Conservation (phyloP, 2,888 invertebrate species). For the Leistus spinibarbis region DNA sequence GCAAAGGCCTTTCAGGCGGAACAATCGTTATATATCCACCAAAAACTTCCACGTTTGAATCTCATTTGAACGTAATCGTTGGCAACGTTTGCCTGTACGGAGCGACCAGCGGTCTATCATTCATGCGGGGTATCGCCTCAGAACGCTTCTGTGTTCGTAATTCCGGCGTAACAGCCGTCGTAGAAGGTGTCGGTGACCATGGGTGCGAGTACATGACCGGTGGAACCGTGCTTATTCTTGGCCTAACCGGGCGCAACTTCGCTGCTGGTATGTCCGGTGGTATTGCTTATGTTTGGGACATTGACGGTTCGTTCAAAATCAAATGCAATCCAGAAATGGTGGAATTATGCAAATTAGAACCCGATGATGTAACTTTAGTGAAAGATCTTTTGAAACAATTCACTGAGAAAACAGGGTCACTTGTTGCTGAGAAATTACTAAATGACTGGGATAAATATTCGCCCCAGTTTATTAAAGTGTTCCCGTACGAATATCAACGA, state of each 20-base stretch:
- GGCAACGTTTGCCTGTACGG: slow-evolving; percentile 99
- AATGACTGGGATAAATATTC: slow-evolving; percentile 79
- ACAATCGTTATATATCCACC: slow-evolving; percentile 92
- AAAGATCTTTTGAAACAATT: slow-evolving; percentile 83
- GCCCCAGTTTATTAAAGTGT: slow-evolving; percentile 89
- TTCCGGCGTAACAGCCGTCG: slow-evolving; percentile 94
- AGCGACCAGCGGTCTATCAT: slow-evolving; percentile 92
- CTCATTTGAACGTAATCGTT: slow-evolving; percentile 94
- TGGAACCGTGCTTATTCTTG: slow-evolving; percentile 87
- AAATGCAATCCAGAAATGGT: slow-evolving; percentile 96
- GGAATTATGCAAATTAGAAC: slow-evolving; percentile 79
- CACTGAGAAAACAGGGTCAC: slow-evolving; percentile 79
- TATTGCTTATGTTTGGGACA: slow-evolving; percentile 93
- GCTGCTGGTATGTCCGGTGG: slow-evolving; percentile 98
- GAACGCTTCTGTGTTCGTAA: slow-evolving; percentile 99
- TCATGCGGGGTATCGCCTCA: slow-evolving; percentile 89
- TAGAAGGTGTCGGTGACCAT: slow-evolving; percentile 98
- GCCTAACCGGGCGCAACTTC: slow-evolving; percentile 96
- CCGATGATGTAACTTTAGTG: slow-evolving; percentile 79
- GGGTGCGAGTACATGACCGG: slow-evolving; percentile 99
- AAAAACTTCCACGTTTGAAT: slow-evolving; percentile 81
- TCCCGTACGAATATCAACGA: slow-evolving; percentile 95
- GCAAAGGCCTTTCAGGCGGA: slow-evolving; percentile 94
- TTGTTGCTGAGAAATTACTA: slow-evolving; percentile 80
- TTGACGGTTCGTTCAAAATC: slow-evolving; percentile 80